Base-by-base conservation (phyloP, 2,113 vertebrate species). In the Python bivittatus region DNA sequence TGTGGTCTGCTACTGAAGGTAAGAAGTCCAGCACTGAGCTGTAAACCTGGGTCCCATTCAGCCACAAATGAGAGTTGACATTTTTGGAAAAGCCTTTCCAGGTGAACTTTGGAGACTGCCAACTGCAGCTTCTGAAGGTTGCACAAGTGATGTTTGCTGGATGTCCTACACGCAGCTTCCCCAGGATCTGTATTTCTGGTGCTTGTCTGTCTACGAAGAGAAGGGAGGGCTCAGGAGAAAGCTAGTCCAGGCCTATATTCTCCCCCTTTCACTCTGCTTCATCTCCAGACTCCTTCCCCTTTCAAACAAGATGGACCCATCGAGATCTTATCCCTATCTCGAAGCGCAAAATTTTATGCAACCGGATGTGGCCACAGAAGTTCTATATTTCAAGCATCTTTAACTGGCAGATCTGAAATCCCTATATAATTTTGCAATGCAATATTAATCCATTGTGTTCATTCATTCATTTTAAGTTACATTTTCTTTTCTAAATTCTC, bases 51-150 rank as follows among this genome's bases (percentile, higher is more conserved):
- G 9, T 13, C 27, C 12, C n/a, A 11, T 58, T 90, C 12, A 42
- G 2, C 25, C 22, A 38, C 23, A 5, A 0, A 29, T 0, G 15
- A 58, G 25, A 10, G 38, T 6, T 10, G 6, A 1, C 0, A 0
- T 1, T 0, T 4, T 38, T 0, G 15, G 48, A 4, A 5, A 52
- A 13, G 2, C 10, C 27, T 1, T 4, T 3, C 84, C 90, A 91
- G 17, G 8, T 79, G 38, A 92, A 2, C 0, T 1, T 6, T 22
- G 64, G 57, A 27, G 48, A 4, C 53, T 25, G 11, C 27, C 0
- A 3, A 22, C 23, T 22, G 48, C 60, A 79, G 13, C 91, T 83
- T 23, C 1, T 20, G 1, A 42, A 54, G 27, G 86, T 17, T 83
- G 38, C n/a, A 17, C 86, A 92, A 29, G 64, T 88, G 53, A 92